Evolutionary conservation across 1,140 invertebrate species (phyloP).

Genomic region (Drosophila parvula): DNA sequence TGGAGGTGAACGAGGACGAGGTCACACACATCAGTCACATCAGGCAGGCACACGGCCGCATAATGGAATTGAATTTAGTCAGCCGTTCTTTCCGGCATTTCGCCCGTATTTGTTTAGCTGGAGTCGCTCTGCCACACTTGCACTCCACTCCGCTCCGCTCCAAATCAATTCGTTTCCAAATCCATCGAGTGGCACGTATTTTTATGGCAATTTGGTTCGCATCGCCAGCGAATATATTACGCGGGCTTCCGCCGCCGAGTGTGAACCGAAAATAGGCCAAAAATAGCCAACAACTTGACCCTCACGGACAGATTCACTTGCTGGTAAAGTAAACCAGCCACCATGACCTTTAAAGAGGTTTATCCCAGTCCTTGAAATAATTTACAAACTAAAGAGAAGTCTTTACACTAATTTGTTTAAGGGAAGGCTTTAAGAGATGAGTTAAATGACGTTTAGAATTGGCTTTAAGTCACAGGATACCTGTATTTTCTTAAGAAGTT

Average conservation of each 20-base stretch:
- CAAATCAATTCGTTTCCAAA: slow-evolving; percentile 12
- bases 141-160: not conserved
- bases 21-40: slow-evolving; percentile 10
- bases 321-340: not conserved
- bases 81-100: slow-evolving; percentile 8
- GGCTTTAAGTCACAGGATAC: too few relatives aligned
- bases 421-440: too few relatives aligned
- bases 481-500: too few relatives aligned
- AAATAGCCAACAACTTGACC: slow-evolving; percentile 9
- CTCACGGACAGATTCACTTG: not conserved
- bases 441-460: not conserved
- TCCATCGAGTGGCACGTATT: slow-evolving; percentile 54
- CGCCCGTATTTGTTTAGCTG: slow-evolving; percentile 15
- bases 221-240: slow-evolving; percentile 10
- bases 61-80: slow-evolving; percentile 32
- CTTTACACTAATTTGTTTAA: not conserved
- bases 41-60: slow-evolving; percentile 3
- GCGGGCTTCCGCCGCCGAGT: slow-evolving; percentile 4
- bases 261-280: slow-evolving; percentile 1
- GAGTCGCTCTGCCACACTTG: not conserved
- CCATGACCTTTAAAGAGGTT: too few relatives aligned
- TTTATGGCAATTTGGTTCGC: slow-evolving; percentile 25
- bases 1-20: slow-evolving; percentile 6
- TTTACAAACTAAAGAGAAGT: not conserved
- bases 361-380: not conserved